Evolutionary conservation across 2,113 vertebrate genomes (phyloP), one percentile per base, ranked within the genome.

Genomic region (Ictidomys tridecemlineatus): DNA sequence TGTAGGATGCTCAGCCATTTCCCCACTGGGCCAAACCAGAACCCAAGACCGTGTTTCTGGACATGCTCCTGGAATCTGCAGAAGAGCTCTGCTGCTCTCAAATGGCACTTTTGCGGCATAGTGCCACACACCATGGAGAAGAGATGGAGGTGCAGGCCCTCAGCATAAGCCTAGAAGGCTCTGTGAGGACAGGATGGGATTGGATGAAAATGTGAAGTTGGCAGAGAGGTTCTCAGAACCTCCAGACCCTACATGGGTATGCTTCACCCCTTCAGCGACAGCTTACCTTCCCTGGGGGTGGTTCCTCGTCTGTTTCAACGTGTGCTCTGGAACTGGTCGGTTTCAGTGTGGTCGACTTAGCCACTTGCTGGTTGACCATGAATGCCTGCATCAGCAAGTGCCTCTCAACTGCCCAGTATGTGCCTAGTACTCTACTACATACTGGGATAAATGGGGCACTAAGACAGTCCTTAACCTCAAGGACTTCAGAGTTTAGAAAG

Each of bases 51-150:
- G 30, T 16, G 30, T 1, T 32, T 51, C 9, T 39, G 70, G 26
- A 1, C 1, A 5, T 3, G 26, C 4, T 84, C 56, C 42, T 69
- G 34, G n/a, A 32, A 58, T 17, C 69, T 9, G 11, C 32, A 17
- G 63, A 72, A 90, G 80, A 72, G 22, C 32, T 79, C 34, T 53
- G 79, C 24, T 34, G 32, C 20, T 56, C 32, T 79, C n/a, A 9
- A 2, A 0, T 8, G n/a, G 6, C 16, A 30, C 16, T 56, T 65
- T 45, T 4, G 0, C 56, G 48, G 22, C n/a, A 10, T 76, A 39
- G 20, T 10, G 12, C 22, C 72, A 9, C 16, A 11, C 11, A 12
- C 4, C 24, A 26, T 28, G 37, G 5, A 2, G 11, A 28, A 13
- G n/a, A 72, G 42, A 12, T 5, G 7, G 42, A 56, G 24, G 34